Conservation (phyloP, 2,113 vertebrate genomes). For the Cyanistes caeruleus region DNA sequence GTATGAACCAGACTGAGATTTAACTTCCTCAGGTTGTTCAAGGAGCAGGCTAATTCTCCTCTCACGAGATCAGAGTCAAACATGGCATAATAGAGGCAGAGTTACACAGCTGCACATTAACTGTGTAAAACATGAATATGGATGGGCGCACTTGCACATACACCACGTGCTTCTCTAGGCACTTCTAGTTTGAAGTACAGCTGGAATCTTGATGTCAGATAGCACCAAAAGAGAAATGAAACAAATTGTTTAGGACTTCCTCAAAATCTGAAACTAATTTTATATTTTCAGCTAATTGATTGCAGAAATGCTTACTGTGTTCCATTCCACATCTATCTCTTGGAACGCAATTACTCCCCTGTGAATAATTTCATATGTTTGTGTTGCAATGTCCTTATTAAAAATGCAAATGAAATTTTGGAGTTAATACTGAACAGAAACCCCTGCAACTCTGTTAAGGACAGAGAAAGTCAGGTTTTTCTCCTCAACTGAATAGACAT, state of each 20-base stretch:
- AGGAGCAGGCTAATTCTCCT: neutral
- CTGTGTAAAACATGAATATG: neutral
- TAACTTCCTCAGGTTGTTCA: neutral
- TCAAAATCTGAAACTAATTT: neutral
- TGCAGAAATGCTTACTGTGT: neutral
- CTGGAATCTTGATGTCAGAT: neutral
- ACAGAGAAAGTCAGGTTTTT: neutral
- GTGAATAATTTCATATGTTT: neutral
- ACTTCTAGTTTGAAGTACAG: neutral
- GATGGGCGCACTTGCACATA: neutral
- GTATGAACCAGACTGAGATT: constrained; percentile 17
- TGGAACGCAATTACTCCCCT: neutral
- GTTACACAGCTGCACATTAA: neutral
- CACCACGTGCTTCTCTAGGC: accelerated
- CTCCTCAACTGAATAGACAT: neutral
- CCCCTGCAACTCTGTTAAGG: neutral
- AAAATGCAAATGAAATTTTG: neutral
- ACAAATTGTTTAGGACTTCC: neutral
- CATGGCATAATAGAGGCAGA: neutral
- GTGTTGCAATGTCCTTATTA: neutral
- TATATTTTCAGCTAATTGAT: neutral
- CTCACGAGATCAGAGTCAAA: neutral
- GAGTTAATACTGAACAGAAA: neutral
- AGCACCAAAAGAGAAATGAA: neutral
- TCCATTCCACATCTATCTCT: neutral